Evolutionary conservation across 2,888 invertebrate genomes (phyloP).

Genomic region (Antheraea yamamai): DNA sequence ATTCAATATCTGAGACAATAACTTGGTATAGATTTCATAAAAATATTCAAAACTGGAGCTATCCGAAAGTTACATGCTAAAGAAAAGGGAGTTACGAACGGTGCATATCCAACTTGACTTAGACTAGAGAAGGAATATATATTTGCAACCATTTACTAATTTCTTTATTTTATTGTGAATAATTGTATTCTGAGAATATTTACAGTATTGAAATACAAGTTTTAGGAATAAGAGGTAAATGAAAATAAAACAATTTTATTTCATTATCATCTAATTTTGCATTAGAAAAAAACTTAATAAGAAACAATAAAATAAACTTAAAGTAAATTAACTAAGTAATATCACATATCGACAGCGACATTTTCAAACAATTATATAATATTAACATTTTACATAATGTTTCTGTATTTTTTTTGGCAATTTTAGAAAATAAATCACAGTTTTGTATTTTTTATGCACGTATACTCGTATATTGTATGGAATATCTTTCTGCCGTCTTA

Average conservation of each 20-base stretch:
- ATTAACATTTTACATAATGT: constrained; percentile 27
- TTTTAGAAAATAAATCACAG: constrained; percentile 18
- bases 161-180: neutral
- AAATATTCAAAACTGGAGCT: too few species aligned
- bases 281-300: constrained; percentile 39
- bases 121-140: too few species aligned
- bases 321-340: constrained; percentile 67
- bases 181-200: neutral
- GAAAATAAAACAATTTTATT: constrained; percentile 32
- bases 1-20: too few species aligned
- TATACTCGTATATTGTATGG: neutral
- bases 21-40: too few species aligned
- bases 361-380: constrained; percentile 37
- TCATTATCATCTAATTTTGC: constrained; percentile 44
- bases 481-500: too few species aligned
- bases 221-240: constrained; percentile 26
- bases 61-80: too few species aligned
- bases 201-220: neutral
- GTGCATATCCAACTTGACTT: too few species aligned
- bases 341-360: constrained; percentile 78
- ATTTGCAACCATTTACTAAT: too few species aligned
- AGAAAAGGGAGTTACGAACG: too few species aligned
- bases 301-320: constrained; percentile 37
- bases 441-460: neutral
- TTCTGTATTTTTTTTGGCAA: constrained; percentile 21